Evolutionary conservation across 2,888 invertebrate genomes (phyloP), one percentile per base, ranked within the genome.

Genomic region (Oligia latruncula): DNA sequence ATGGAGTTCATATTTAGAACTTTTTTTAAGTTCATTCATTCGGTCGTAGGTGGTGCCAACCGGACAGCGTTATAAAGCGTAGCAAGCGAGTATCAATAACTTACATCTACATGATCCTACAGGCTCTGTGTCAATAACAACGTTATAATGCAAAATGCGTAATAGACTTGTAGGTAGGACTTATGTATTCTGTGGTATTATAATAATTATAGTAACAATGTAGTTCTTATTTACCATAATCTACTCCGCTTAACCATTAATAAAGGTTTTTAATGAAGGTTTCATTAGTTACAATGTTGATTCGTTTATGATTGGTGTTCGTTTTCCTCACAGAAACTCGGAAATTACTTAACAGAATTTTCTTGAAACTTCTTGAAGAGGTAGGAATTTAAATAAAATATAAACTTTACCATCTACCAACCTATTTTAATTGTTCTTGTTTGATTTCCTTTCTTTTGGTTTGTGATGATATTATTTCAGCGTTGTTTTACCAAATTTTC

Each of bases 41-140:
- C 52, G 29, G 9, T 77, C 17, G 55, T 74, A 74, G 67, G 71
- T 62, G 64, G 64, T 87, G 64, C 84, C 84, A 88, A 84, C 82
- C 82, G 9, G 66, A 81, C 62, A 58, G 35, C 11, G 29, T 40
- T 70, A 17, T 75, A 64, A 35, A 72, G 62, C 13, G 40, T 15
- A 65, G n/a, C 6, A 29, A 40, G 40, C 40, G 5, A 5, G 40
- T 40, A 40, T 40, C 40, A 40, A 40, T 40, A 40, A 40, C 40
- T 40, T 40, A 40, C 40, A 40, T 4, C 40, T 40, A 29, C 29
- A 29, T 29, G 29, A 29, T 29, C 29, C 29, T 8, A 43, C 43
- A 43, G 0, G 8, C 43, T 43, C 43, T 43, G 43, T 43, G 43
- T 9, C 11, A 35, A 4, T n/a, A n/a, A 5, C 35, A 35, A 17